A percentile compares a stretch with the other conserved stretches of the same genome.
Evolutionary conservation across 2,113 vertebrate species (phyloP).

Genomic region (Nycticorax nycticorax): DNA sequence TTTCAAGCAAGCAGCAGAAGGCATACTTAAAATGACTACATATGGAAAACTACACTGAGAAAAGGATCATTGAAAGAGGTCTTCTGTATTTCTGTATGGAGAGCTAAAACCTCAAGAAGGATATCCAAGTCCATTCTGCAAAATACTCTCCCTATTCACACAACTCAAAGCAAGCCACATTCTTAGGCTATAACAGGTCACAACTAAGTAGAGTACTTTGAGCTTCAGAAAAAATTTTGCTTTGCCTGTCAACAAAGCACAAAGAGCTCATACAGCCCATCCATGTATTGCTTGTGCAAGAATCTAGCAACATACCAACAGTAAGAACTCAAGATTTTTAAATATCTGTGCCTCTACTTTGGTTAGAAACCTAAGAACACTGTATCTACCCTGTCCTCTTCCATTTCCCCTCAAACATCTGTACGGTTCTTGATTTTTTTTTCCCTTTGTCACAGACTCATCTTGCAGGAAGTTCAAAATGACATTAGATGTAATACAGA

Average conservation of each 20-base stretch:
- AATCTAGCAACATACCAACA: slow-evolving; percentile 56
- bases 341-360: slow-evolving; percentile 8
- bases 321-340: slow-evolving; percentile 49
- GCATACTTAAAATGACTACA: slow-evolving; percentile 62
- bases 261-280: slow-evolving; percentile 67
- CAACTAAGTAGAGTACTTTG: slow-evolving; percentile 75
- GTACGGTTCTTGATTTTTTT: not conserved
- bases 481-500: slow-evolving; percentile 1
- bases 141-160: slow-evolving; percentile 72
- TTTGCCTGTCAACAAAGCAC: slow-evolving; percentile 75
- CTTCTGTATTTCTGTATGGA: slow-evolving; percentile 36
- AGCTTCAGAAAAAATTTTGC: slow-evolving; percentile 70
- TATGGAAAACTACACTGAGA: slow-evolving; percentile 50
- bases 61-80: slow-evolving; percentile 43
- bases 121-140: slow-evolving; percentile 70
- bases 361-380: slow-evolving; percentile 47
- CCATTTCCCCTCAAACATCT: not conserved
- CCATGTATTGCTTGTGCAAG: slow-evolving; percentile 50
- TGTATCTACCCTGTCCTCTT: not conserved
- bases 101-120: slow-evolving; percentile 57
- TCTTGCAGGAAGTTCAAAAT: slow-evolving; percentile 23
- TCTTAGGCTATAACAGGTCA: slow-evolving; percentile 74
- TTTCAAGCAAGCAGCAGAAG: slow-evolving; percentile 58
- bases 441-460: not conserved
- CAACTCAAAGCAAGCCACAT: slow-evolving; percentile 66